Conservation (phyloP, 92 coral and sea anemone species). For the Anthopleura xanthogrammica region DNA sequence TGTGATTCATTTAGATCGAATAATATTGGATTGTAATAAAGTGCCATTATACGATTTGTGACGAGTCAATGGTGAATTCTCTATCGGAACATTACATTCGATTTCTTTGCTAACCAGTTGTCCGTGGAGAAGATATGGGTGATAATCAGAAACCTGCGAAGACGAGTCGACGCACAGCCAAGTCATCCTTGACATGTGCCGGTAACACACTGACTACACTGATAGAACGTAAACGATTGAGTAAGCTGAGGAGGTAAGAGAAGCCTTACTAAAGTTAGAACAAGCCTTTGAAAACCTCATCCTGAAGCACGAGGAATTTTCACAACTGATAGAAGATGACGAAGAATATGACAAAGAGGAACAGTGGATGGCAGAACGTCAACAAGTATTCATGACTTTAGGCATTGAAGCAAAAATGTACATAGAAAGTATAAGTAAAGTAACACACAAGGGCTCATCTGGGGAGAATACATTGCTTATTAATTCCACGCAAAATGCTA, state of each 20-base stretch:
- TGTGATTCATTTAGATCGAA: conserved; percentile 14
- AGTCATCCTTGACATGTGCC: conserved; percentile 30
- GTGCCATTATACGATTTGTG: conserved; percentile 14
- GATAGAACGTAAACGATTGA: conserved; percentile 20
- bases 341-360: conserved; percentile 48
- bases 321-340: conserved; percentile 46
- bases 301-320: conserved; percentile 33
- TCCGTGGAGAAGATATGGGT: conserved; percentile 27
- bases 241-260: conserved; percentile 36
- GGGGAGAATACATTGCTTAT: background rate
- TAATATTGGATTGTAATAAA: conserved; percentile 1
- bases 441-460: background rate
- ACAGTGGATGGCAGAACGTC: conserved; percentile 37
- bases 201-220: conserved; percentile 29
- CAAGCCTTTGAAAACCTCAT: conserved; percentile 34
- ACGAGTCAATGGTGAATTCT: conserved; percentile 16
- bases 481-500: background rate
- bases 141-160: conserved; percentile 24
- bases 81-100: conserved; percentile 40
- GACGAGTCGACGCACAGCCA: conserved; percentile 27
- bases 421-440: conserved; percentile 14
- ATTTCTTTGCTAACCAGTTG: conserved; percentile 29
- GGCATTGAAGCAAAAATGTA: conserved; percentile 43
- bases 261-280: conserved; percentile 17
- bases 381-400: conserved; percentile 23